A percentile compares a stretch with the other conserved stretches of the same genome.
These are phyloP conservation scores for Lepidurus arcticus DNA, from an alignment of 1,140 invertebrate species.

Conservation along the genomic window DNA sequence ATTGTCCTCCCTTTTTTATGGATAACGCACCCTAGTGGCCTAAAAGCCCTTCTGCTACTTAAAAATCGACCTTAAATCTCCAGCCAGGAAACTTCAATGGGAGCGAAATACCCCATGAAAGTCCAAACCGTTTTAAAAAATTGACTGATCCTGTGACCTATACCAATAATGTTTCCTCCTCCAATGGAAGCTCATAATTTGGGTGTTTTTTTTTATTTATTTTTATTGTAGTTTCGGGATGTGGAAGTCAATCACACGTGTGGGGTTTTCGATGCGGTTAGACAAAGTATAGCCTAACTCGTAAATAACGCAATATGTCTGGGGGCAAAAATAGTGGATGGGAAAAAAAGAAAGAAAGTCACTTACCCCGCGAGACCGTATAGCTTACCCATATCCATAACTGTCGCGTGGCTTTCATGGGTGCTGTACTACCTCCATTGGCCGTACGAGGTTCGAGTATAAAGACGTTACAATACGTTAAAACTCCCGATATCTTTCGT, in stretches of 20 bases:
- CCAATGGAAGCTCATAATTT: no score
- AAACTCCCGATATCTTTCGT: neutral
- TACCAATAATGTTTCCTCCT: no score
- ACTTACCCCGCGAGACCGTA: neutral
- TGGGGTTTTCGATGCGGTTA: neutral
- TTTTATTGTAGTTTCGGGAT: neutral
- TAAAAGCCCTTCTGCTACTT: no score
- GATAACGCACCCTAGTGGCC: no score
- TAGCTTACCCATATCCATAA: slow-evolving; percentile 17
- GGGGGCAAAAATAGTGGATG: neutral
- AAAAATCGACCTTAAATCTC: no score
- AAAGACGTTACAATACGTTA: slow-evolving; percentile 2
- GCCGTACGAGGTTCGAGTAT: neutral
- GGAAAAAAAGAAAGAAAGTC: neutral
- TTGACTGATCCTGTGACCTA: no score
- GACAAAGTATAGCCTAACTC: neutral
- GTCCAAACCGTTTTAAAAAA: no score
- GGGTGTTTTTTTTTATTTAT: no score
- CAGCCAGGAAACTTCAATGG: no score
- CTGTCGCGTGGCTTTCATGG: slow-evolving; percentile 16
- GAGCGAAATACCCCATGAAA: no score
- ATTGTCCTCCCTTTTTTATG: no score
- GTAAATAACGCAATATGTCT: neutral
- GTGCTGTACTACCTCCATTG: neutral
- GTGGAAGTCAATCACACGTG: neutral